Evolutionary conservation across 2,113 vertebrate genomes (phyloP), one percentile per base, ranked within the genome.

Genomic region (Strix uralensis): DNA sequence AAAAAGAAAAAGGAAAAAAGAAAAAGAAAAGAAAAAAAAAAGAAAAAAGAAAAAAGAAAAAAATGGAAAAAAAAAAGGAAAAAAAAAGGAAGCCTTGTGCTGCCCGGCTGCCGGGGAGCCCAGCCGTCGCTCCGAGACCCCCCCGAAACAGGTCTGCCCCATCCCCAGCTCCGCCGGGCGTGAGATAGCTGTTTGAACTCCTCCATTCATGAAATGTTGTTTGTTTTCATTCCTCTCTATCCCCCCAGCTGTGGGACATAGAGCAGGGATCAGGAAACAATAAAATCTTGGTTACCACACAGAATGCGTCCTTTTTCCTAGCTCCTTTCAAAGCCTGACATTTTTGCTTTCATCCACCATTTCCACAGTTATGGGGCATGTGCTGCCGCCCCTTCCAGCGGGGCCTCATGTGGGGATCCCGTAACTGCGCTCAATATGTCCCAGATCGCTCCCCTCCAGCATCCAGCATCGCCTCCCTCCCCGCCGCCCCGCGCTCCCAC

Each of bases 261-360:
- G 92, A 58, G 84, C 81, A 4, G 87, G 92, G 95, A 95, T 86
- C 95, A 96, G 96, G 96, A 97, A 97, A 91, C 94, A 96, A 96
- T 97, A 59, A 97, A 92, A 54, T 13, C 95, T 38, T 12, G 90
- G 94, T 93, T 94, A 81, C 94, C 94, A 74, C 95, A 86, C 92
- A 94, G 95, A 91, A 62, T 5, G 94, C 87, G 84, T 71, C 90
- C 81, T 63, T 91, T n/a, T 44, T 34, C 75, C 85, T 8, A 23
- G 88, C 86, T 75, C 67, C 44, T 86, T 95, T 96, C 95, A 95
- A 95, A 94, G 95, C 72, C 95, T 70, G 92, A 93, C 92, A 96
- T 95, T 96, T 93, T 96, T 97, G 90, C 96, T 96, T 97, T 97
- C 96, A 96, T 97, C 95, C 89, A 5, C 80, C 95, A 71, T 88